phyloP scores from a whole-genome alignment of 2,797 vertebrate species.

The Phalloptychus januarius region DNA sequence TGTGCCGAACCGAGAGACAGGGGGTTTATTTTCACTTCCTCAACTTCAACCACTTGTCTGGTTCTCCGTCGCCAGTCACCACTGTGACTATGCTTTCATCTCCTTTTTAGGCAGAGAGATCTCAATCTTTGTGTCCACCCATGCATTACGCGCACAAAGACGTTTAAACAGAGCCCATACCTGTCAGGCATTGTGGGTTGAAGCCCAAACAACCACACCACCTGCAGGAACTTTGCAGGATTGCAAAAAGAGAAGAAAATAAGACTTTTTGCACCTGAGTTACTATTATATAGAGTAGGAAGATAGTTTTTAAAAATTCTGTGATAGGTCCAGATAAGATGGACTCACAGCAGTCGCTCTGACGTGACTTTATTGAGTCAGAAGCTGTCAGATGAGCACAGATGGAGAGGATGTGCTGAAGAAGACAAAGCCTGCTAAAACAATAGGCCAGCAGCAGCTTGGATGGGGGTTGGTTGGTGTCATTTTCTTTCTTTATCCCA shows the following conservation, averaged over 20 bases:
- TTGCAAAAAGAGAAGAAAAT: constrained; percentile 28
- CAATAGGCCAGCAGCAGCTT: constrained; percentile 53
- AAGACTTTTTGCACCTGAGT: not conserved
- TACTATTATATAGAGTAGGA: constrained; percentile 2
- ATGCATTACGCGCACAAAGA: constrained; percentile 54
- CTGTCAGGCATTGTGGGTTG: constrained; percentile 30
- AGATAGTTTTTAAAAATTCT: constrained; percentile 8
- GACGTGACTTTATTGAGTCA: constrained; percentile 39
- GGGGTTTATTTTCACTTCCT: constrained; percentile 23
- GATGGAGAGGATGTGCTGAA: constrained; percentile 63
- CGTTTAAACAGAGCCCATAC: constrained; percentile 38
- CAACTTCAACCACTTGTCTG: constrained; percentile 57
- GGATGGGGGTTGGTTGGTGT: constrained; percentile 65
- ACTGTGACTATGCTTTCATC: constrained; percentile 56
- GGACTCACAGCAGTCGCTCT: constrained; percentile 29
- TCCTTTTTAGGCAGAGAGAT: constrained; percentile 74
- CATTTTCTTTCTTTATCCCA: constrained; percentile 46
- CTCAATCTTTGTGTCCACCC: constrained; percentile 62
- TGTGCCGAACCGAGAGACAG: constrained; percentile 22
- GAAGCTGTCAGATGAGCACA: constrained; percentile 48
- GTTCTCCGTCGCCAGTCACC: constrained; percentile 55
- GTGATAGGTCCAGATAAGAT: not conserved
- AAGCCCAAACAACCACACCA: constrained; percentile 69
- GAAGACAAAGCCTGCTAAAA: constrained; percentile 65
- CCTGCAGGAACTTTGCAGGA: constrained; percentile 65